A percentile compares a stretch with the other conserved stretches of the same genome.
Conservation (phyloP, 2,888 invertebrate species). For the Leptopilina syphax region DNA sequence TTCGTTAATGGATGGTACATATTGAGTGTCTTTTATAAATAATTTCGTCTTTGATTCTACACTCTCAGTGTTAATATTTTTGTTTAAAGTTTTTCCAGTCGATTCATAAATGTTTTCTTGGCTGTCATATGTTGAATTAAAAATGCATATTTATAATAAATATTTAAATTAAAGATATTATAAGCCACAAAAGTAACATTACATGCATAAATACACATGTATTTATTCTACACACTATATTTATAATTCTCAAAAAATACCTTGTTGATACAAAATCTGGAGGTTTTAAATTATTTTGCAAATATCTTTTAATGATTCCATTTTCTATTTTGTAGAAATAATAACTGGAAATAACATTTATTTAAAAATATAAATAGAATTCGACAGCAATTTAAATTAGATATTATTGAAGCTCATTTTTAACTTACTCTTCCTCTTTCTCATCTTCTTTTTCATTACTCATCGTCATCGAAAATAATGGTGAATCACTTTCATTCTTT, state of each 20-base stretch:
- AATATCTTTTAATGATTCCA: conserved; percentile 25
- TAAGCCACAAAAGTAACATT: not conserved
- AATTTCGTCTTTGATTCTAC: not conserved
- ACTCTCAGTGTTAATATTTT: too few relatives aligned
- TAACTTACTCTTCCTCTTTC: conserved; percentile 2
- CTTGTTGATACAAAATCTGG: not conserved
- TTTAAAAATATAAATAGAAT: not conserved
- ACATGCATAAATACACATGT: not conserved
- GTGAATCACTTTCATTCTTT: not conserved
- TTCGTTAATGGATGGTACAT: not conserved
- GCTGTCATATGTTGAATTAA: not conserved
- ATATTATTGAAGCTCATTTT: not conserved
- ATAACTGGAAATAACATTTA: not conserved
- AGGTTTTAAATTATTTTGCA: not conserved
- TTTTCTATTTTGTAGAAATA: conserved; percentile 17
- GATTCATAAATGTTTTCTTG: not conserved
- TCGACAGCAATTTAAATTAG: not conserved
- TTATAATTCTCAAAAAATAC: conserved; percentile 3
- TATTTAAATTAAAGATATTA: not conserved
- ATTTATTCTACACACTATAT: not conserved
- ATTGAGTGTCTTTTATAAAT: not conserved
- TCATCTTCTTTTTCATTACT: not conserved
- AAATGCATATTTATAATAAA: not conserved
- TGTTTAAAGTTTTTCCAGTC: not conserved
- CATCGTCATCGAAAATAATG: too few relatives aligned